Evolutionary conservation across 2,888 invertebrate genomes (phyloP), one percentile per base, ranked within the genome.

Genomic region (Drosophila helvetica): DNA sequence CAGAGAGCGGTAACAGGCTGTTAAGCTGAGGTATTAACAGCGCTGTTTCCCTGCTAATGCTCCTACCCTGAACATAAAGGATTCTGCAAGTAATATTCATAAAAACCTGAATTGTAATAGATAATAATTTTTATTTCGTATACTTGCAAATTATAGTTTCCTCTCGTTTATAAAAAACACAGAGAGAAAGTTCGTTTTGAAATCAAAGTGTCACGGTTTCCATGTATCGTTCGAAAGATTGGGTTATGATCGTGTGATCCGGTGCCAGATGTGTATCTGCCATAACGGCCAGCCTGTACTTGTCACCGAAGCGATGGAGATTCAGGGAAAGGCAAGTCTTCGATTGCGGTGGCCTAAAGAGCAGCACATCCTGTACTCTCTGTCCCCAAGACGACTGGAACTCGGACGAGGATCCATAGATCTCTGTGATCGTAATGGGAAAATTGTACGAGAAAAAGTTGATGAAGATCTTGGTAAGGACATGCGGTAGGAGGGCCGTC

Each of bases 291-390:
- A 92, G 75, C 25, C 91, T 86, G 57, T 90, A 90, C 43, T 86
- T 90, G 54, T 90, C 90, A 0, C 91, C 92, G 76, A 91, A 92
- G 18, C 90, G 90, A 85, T 92, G 92, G 3, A 92, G 85, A 65
- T 91, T 92, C 43, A 92, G 62, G 0, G 92, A 92, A 0, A 92
- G 71, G 60, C 92, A 91, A 12, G 92, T 92, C 66, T 92, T 92
- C 0, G 92, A 92, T 65, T 92, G 92, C 2, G 92, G 92, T 5
- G 92, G 92, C 9, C 91, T 74, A 47, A 92, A 92, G 1, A 91
- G 85, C 7, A 92, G 55, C 0, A 92, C 89, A 84, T 92, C 91
- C 30, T 90, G 80, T 0, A 92, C 90, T 0, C 82, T 74, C 59
- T 92, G 92, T 0, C 91, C 91, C 91, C 92, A 92, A 4, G 88